A percentile compares a stretch with the other conserved stretches of the same genome.
These are phyloP conservation scores for Spialia ferax DNA, from an alignment of 2,888 invertebrate genomes.

Conservation along the genomic window DNA sequence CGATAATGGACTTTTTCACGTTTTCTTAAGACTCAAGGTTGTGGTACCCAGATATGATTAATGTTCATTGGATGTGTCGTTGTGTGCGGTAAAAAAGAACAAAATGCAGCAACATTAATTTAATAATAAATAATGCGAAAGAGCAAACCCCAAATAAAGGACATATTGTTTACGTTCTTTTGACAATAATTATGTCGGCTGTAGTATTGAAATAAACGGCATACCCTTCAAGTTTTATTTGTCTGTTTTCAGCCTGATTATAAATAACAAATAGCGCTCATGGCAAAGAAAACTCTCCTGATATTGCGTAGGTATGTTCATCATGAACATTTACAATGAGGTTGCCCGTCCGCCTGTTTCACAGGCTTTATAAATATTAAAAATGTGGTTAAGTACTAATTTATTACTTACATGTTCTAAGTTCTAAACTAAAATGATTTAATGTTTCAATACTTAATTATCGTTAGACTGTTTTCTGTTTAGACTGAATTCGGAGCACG, in stretches of 20 bases:
- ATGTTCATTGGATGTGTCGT: conserved; percentile 16
- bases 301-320: too few relatives aligned
- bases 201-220: background rate
- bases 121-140: conserved; percentile 31
- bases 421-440: too few relatives aligned
- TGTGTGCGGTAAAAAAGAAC: conserved; percentile 16
- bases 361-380: too few relatives aligned
- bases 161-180: conserved; percentile 24
- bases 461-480: background rate
- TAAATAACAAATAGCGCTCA: too few relatives aligned
- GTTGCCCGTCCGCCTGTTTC: too few relatives aligned
- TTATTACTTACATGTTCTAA: too few relatives aligned
- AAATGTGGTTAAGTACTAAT: too few relatives aligned
- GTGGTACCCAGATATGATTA: conserved; percentile 23
- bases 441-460: too few relatives aligned
- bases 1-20: conserved; percentile 23
- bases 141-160: conserved; percentile 29
- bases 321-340: too few relatives aligned
- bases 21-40: conserved; percentile 22
- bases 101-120: conserved; percentile 30
- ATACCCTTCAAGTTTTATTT: background rate
- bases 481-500: background rate
- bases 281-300: too few relatives aligned
- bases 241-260: background rate
- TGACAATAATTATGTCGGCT: background rate